Evolutionary conservation across 2,797 vertebrate genomes (phyloP).

Genomic region (Lepilemur ruficaudatus): DNA sequence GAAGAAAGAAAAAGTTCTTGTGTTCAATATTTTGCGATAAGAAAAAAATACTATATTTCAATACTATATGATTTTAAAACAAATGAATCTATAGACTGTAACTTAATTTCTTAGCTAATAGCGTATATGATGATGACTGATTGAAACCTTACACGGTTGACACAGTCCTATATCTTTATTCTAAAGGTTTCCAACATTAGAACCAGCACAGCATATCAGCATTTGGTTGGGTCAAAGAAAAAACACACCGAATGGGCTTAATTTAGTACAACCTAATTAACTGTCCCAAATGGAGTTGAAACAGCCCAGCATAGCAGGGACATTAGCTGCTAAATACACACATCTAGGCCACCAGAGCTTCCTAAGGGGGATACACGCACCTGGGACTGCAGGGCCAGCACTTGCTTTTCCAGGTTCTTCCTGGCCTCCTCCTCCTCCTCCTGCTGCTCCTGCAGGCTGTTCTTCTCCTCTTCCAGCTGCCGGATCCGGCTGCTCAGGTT

Average conservation of each 20-base stretch:
- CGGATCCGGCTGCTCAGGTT: constrained; percentile 95
- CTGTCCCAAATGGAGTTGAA: not conserved
- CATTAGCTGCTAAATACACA: fast-evolving
- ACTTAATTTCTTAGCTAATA: not conserved
- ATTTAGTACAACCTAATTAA: constrained; percentile 43
- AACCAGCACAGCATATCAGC: not conserved
- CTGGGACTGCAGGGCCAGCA: constrained; percentile 92
- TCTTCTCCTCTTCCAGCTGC: constrained; percentile 97
- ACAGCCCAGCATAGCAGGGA: fast-evolving
- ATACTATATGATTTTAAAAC: not conserved
- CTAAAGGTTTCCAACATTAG: not conserved
- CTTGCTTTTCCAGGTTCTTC: constrained; percentile 95
- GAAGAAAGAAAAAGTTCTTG: not conserved
- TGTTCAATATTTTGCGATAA: not conserved
- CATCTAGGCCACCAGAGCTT: not conserved
- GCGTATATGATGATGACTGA: not conserved
- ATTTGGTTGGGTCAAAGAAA: not conserved
- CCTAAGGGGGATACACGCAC: constrained; percentile 76
- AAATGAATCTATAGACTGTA: not conserved
- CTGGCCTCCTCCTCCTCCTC: constrained; percentile 97
- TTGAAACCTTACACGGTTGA: not conserved
- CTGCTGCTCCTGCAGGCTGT: constrained; percentile 95
- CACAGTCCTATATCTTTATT: not conserved
- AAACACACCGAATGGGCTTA: not conserved
- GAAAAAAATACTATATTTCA: not conserved